phyloP scores from a whole-genome alignment of 2,888 invertebrate genomes.

The Amiota minor region DNA sequence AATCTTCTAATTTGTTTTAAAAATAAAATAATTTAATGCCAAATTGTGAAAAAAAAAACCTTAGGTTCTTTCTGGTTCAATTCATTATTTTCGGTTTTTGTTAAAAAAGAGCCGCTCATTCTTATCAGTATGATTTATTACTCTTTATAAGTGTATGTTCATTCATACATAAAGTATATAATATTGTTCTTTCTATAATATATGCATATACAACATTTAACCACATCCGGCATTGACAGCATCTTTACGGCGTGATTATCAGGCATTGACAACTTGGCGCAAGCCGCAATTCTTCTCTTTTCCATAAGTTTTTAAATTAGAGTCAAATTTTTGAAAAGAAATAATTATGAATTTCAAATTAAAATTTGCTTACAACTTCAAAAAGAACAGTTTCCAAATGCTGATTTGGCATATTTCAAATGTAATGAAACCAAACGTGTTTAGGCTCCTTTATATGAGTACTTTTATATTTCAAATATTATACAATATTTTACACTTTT shows the following conservation, averaged over 20 bases:
- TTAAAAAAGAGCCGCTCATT: not conserved
- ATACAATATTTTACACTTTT: not conserved
- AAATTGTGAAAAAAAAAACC: slow-evolving; percentile 53
- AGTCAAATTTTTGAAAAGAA: not conserved
- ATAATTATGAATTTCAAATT: not conserved
- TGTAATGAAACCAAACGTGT: slow-evolving; percentile 24
- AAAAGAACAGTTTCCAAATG: not conserved
- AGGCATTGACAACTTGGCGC: slow-evolving; percentile 10
- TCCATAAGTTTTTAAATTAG: not conserved
- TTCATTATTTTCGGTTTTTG: not conserved
- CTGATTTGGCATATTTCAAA: not conserved
- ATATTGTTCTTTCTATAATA: slow-evolving; percentile 28
- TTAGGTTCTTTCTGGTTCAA: not conserved
- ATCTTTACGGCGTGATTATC: slow-evolving; percentile 19
- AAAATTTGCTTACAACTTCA: not conserved
- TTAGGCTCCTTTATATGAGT: slow-evolving; percentile 2
- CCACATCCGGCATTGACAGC: slow-evolving; percentile 53
- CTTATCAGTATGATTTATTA: slow-evolving; percentile 58
- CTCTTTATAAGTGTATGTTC: slow-evolving; percentile 5
- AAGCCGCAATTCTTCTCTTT: no score
- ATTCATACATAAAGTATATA: slow-evolving; percentile 1
- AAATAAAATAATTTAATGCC: slow-evolving; percentile 52
- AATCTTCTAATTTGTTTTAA: slow-evolving; percentile 27
- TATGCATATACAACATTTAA: slow-evolving; percentile 30
- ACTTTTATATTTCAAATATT: slow-evolving; percentile 4